phyloP scores from a whole-genome alignment of 2,797 vertebrate species.

The Liparis tanakae region DNA sequence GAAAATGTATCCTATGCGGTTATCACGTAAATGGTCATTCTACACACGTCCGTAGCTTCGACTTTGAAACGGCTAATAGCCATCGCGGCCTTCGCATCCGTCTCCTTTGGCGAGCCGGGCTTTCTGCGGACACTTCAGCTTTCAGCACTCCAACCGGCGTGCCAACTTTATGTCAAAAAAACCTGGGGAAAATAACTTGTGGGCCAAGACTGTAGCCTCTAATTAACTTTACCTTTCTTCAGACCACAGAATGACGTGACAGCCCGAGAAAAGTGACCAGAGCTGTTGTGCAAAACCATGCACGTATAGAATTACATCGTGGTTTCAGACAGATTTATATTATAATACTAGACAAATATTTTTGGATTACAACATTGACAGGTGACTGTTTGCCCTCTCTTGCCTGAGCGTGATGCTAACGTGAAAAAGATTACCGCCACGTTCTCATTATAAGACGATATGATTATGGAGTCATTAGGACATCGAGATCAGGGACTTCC shows the following conservation, averaged over 20 bases:
- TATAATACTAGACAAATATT: conserved; percentile 69
- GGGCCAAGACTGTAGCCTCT: conserved; percentile 74
- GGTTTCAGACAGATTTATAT: conserved; percentile 70
- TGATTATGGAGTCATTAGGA: conserved; percentile 13
- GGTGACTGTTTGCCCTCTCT: conserved; percentile 63
- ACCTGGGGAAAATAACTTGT: conserved; percentile 69
- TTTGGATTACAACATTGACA: conserved; percentile 67
- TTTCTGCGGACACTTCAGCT: conserved; percentile 58
- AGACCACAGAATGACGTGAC: conserved; percentile 76
- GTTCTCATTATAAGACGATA: not conserved
- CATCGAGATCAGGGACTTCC: conserved; percentile 21
- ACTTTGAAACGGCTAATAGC: conserved; percentile 25
- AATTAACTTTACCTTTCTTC: conserved; percentile 83
- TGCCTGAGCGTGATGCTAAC: not conserved
- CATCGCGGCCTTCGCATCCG: conserved; percentile 15
- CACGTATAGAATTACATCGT: conserved; percentile 72
- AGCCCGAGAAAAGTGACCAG: conserved; percentile 72
- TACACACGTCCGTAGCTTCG: conserved; percentile 1
- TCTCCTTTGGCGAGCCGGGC: conserved; percentile 31
- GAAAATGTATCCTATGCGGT: conserved; percentile 6
- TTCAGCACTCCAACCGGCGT: conserved; percentile 46
- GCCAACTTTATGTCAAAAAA: conserved; percentile 80
- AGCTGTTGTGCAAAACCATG: conserved; percentile 72
- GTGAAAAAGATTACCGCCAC: not conserved
- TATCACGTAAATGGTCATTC: not conserved